A percentile compares a stretch with the other conserved stretches of the same genome.
Conservation (phyloP, 2,797 vertebrate species). For the Pyrocephalus nanus region DNA sequence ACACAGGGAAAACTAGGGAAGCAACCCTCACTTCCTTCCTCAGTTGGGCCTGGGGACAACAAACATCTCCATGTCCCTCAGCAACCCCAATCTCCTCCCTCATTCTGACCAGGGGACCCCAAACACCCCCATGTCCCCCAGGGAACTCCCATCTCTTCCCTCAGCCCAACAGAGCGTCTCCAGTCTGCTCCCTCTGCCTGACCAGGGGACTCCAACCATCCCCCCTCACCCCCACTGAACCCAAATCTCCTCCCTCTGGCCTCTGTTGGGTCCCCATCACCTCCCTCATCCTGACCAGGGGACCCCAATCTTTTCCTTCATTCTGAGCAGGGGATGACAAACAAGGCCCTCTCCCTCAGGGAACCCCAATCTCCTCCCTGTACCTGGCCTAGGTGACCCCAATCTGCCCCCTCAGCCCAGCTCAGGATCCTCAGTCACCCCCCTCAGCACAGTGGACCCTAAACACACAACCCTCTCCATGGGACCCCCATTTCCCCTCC, state of each 20-base stretch:
- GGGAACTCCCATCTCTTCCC: no score
- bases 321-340: background rate
- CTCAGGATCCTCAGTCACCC: background rate
- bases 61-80: no score
- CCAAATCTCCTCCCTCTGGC: background rate
- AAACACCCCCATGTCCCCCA: rapidly evolving
- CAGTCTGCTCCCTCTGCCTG: background rate
- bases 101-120: background rate
- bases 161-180: background rate
- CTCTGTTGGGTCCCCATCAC: background rate
- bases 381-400: background rate
- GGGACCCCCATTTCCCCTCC: background rate
- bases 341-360: rapidly evolving
- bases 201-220: background rate
- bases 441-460: background rate
- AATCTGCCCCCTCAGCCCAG: background rate
- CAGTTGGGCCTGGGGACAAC: background rate
- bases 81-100: background rate
- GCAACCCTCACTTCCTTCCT: background rate
- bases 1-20: background rate
- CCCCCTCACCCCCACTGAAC: background rate
- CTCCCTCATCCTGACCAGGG: background rate
- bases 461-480: no score
- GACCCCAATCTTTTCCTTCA: background rate
- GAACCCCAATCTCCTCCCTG: background rate